These are phyloP conservation scores for Frankliniella intonsa DNA, from an alignment of 2,888 invertebrate species.

Conservation along the genomic window DNA sequence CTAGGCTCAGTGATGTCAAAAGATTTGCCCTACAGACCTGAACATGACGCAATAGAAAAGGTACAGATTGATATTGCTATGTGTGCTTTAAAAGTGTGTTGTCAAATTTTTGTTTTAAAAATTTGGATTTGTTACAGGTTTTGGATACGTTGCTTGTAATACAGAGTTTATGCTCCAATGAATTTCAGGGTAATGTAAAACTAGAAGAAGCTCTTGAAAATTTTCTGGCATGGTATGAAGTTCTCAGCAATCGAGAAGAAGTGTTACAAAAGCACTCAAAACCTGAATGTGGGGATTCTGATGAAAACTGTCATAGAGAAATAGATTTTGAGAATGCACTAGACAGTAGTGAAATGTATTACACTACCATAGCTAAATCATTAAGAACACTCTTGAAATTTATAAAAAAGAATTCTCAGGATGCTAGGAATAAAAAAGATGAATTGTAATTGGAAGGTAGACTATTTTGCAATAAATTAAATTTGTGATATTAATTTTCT, in stretches of 20 bases:
- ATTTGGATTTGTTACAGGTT: not conserved
- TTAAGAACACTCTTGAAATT: not conserved
- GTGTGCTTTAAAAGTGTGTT: not conserved
- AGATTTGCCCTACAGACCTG: not conserved
- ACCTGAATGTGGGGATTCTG: not conserved
- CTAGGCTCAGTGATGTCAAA: not conserved
- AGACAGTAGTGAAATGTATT: not conserved
- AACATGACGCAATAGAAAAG: conserved; percentile 1
- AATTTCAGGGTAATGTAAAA: not conserved
- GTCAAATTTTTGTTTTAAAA: not conserved
- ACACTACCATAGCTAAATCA: not conserved
- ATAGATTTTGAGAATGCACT: not conserved
- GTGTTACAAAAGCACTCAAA: not conserved
- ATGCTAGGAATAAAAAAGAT: not conserved
- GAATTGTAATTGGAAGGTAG: not conserved
- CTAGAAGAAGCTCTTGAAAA: not conserved
- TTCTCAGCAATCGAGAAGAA: not conserved
- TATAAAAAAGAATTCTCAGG: not conserved
- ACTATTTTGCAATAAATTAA: not conserved
- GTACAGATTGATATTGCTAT: not conserved
- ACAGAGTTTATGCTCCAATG: not conserved
- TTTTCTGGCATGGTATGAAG: not conserved
- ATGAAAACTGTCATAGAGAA: not conserved
- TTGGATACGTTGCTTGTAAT: not conserved
- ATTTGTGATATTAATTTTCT: not conserved